Base-by-base conservation (phyloP, 2,113 vertebrate genomes). In the Poecile atricapillus region DNA sequence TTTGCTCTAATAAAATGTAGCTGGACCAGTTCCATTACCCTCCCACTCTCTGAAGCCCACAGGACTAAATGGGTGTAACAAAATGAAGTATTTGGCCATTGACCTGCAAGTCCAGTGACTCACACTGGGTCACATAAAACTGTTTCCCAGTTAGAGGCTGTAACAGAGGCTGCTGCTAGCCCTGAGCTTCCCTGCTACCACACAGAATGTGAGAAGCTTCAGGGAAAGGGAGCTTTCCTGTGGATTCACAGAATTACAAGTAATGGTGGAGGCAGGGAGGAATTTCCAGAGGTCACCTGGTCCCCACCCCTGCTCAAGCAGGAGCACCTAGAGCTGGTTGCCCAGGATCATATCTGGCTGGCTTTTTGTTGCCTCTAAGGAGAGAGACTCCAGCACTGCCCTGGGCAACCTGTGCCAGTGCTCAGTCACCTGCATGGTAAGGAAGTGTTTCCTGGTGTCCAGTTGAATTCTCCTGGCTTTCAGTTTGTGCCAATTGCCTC, bases 41-140 rank as follows among this genome's bases (percentile, higher is more conserved):
- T 92, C 93, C 94, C 77, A 96, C 94, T 86, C 35, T 0, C 74
- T 83, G 67, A 91, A 92, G 30, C 78, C 83, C 69, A 73, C 64
- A 76, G 76, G 76, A 67, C 65, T 85, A 55, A 69, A 93, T 78
- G 87, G 82, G 78, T 94, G 83, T 94, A 91, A 94, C 92, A 95
- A 89, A 88, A 85, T 13, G 41, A 95, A 81, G 65, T 83, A 96
- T 93, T 94, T 96, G 95, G 86, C 84, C 71, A 70, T 52, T 88
- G 95, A 70, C 56, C 87, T 91, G 78, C 35, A 67, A 47, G 15
- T 35, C 39, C 71, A 71, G 47, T 92, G 87, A 94, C 56, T 96
- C 85, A 90, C 15, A 30, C 39, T 56, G 75, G 78, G 24, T 90
- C 87, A 63, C 63, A 74, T 37, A 69, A 75, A 90, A n/a, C 27